Percentiles rank a stretch among this genome's conserved stretches.
Evolutionary conservation across 2,888 invertebrate genomes (phyloP).

Genomic region (Norana najaformis): DNA sequence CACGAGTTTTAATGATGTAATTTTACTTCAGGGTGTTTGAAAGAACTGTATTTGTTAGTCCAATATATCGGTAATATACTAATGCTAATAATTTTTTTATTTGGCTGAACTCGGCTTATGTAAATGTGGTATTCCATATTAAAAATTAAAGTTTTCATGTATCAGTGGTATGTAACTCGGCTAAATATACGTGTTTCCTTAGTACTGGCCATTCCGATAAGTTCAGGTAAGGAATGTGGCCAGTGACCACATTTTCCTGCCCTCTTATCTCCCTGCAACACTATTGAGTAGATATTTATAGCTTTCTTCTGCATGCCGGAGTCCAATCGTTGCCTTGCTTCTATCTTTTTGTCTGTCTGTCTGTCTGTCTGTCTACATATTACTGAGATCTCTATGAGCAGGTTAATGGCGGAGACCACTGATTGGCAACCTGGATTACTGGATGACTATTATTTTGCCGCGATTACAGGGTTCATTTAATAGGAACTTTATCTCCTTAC

Average conservation of each 20-base stretch:
- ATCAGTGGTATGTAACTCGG: not conserved
- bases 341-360: not conserved
- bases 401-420: not conserved
- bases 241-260: not conserved
- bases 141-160: not conserved
- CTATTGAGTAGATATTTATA: not conserved
- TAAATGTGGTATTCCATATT: not conserved
- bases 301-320: not conserved
- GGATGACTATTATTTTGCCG: not conserved
- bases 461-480: not conserved
- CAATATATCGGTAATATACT: too few relatives aligned
- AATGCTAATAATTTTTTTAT: too few relatives aligned
- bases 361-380: not conserved
- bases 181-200: not conserved
- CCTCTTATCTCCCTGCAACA: not conserved
- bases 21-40: not conserved
- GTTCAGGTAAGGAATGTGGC: constrained; percentile 6
- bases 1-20: not conserved
- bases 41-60: not conserved
- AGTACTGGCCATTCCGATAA: not conserved
- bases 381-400: not conserved
- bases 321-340: not conserved
- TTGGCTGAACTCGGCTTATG: too few relatives aligned
- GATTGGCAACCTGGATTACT: not conserved
- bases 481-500: not conserved